Conservation (phyloP, 2,888 invertebrate species). For the Gymnosoma rotundatum region DNA sequence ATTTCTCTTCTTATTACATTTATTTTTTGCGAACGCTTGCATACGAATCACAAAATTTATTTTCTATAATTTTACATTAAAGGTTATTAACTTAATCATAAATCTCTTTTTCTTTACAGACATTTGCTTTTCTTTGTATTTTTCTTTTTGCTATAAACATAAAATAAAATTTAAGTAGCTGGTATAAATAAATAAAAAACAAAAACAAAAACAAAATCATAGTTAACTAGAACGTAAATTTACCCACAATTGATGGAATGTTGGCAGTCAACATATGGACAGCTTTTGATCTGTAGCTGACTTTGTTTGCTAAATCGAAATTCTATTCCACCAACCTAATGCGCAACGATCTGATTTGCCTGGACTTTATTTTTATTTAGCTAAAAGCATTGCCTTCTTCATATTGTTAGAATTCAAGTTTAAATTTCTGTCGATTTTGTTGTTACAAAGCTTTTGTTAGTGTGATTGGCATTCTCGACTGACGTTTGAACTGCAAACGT, state of each 20-base stretch:
- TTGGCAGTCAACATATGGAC: slow-evolving; percentile 69
- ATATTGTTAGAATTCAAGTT: slow-evolving; percentile 31
- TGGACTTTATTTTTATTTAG: slow-evolving; percentile 57
- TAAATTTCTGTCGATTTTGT: slow-evolving; percentile 28
- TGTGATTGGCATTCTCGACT: slow-evolving; percentile 66
- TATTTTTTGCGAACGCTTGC: neutral
- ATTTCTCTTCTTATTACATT: slow-evolving; percentile 6
- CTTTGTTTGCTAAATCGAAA: slow-evolving; percentile 55
- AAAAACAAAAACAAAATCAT: slow-evolving; percentile 34
- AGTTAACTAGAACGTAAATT: slow-evolving; percentile 68
- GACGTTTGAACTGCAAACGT: slow-evolving; percentile 70
- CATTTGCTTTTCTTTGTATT: slow-evolving; percentile 19
- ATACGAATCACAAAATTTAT: slow-evolving; percentile 26
- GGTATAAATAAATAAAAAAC: slow-evolving; percentile 7
- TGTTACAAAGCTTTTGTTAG: slow-evolving; percentile 42
- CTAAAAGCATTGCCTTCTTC: slow-evolving; percentile 56
- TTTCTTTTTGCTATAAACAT: neutral
- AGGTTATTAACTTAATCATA: slow-evolving; percentile 63
- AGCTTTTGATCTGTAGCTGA: slow-evolving; percentile 70
- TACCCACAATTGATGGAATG: slow-evolving; percentile 72
- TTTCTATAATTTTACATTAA: slow-evolving; percentile 56
- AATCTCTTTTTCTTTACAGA: slow-evolving; percentile 48
- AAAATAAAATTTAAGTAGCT: slow-evolving; percentile 48
- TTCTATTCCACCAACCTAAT: slow-evolving; percentile 54
- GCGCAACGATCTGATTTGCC: slow-evolving; percentile 68